These are phyloP conservation scores for Cotesia vestalis DNA, from an alignment of 1,140 invertebrate genomes.

Conservation along the genomic window DNA sequence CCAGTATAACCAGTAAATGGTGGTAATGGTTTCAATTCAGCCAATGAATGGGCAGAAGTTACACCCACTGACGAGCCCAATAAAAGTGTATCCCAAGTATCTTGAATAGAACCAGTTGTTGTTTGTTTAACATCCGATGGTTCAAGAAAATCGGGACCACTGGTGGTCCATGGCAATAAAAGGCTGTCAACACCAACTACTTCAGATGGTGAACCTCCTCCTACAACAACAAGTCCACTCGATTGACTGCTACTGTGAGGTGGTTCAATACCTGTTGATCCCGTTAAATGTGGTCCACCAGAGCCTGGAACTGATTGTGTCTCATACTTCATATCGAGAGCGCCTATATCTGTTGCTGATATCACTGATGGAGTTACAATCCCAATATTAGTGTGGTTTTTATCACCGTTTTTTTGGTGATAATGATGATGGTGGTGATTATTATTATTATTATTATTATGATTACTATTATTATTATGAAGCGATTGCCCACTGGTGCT, in stretches of 20 bases:
- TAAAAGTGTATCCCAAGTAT: conserved; percentile 65
- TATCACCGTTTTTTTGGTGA: conserved; percentile 15
- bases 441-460: no score
- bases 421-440: no score
- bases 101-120: conserved; percentile 58
- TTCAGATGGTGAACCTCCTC: conserved; percentile 55
- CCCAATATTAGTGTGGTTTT: conserved; percentile 18
- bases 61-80: conserved; percentile 60
- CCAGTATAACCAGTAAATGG: conserved; percentile 87
- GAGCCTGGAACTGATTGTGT: conserved; percentile 54
- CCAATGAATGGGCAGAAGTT: conserved; percentile 65
- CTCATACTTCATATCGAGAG: conserved; percentile 63
- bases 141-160: conserved; percentile 64
- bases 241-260: conserved; percentile 59
- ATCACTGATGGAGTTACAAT: conserved; percentile 39
- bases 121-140: conserved; percentile 58
- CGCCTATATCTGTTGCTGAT: conserved; percentile 41
- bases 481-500: conserved; percentile 27
- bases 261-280: conserved; percentile 55
- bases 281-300: conserved; percentile 54
- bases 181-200: conserved; percentile 67
- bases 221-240: conserved; percentile 54
- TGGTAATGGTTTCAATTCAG: conserved; percentile 86
- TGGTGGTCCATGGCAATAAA: conserved; percentile 68
- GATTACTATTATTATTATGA: no score